Conservation (phyloP, 1,140 invertebrate genomes). For the Elysia chlorotica region DNA sequence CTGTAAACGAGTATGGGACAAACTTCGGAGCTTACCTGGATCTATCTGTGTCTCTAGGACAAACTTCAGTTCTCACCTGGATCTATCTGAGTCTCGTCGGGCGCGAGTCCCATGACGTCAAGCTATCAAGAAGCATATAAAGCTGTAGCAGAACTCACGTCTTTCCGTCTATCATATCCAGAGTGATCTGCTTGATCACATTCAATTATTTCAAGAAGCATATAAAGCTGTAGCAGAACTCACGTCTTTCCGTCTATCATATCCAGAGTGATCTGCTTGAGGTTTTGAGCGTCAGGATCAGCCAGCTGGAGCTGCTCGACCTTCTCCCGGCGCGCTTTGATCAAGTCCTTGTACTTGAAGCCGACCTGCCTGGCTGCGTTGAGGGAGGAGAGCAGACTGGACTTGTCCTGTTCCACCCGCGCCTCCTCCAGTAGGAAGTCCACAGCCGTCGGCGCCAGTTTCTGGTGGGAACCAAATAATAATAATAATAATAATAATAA, state of each 20-base stretch:
- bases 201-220: no score
- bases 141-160: constrained; percentile 5
- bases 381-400: not conserved
- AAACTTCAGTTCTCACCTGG: no score
- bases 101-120: constrained; percentile 33
- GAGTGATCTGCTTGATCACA: not conserved
- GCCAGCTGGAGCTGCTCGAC: not conserved
- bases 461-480: not conserved
- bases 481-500: not conserved
- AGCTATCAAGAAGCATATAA: no score
- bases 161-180: constrained; percentile 26
- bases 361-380: constrained; percentile 13
- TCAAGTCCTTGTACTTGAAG: constrained; percentile 17
- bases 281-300: constrained; percentile 4
- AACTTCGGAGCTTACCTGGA: no score
- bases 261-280: constrained; percentile 3
- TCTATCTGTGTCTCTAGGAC: no score
- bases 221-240: not conserved
- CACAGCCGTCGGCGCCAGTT: constrained; percentile 2
- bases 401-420: constrained; percentile 4
- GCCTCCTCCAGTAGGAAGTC: not conserved
- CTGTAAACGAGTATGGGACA: no score
- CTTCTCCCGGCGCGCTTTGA: not conserved
- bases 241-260: constrained; percentile 26
- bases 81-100: constrained; percentile 33